Evolutionary conservation across 2,113 vertebrate genomes (phyloP).

Genomic region (Epinephelus moara): DNA sequence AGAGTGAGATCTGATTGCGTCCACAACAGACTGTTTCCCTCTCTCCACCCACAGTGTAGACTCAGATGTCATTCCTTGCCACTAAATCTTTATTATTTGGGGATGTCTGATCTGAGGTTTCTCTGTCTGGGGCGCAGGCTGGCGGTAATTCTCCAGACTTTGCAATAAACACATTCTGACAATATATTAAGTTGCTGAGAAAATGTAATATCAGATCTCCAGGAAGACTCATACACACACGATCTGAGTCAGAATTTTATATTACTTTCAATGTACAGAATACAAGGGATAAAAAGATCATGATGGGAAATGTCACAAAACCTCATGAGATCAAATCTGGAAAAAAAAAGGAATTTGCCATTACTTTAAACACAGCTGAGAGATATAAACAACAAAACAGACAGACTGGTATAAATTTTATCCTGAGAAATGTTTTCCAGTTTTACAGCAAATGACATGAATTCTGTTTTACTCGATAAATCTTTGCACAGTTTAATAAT

Average conservation of each 20-base stretch:
- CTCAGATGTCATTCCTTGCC: not conserved
- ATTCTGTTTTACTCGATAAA: conserved; percentile 20
- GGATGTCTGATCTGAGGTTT: not conserved
- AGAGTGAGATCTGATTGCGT: not conserved
- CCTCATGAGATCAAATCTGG: conserved; percentile 26
- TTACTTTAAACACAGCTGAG: conserved; percentile 18
- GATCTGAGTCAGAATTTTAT: conserved; percentile 55
- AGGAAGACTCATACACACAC: conserved; percentile 15
- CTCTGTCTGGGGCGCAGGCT: not conserved
- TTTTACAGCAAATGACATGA: conserved; percentile 59
- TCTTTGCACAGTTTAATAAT: conserved; percentile 26
- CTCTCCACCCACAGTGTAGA: not conserved
- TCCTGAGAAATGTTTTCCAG: conserved; percentile 75
- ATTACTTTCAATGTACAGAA: conserved; percentile 64
- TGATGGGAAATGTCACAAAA: conserved; percentile 14
- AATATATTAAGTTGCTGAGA: conserved; percentile 8
- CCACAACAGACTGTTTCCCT: not conserved
- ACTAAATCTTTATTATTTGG: conserved; percentile 5
- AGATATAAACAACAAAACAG: conserved; percentile 36
- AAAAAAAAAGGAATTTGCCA: not conserved
- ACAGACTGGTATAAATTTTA: conserved; percentile 14
- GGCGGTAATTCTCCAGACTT: not conserved
- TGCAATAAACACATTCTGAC: not conserved
- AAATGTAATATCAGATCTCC: conserved; percentile 20
- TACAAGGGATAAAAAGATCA: conserved; percentile 44